A percentile compares a stretch with the other conserved stretches of the same genome.
phyloP scores from a whole-genome alignment of 1,140 invertebrate species.

The Latrodectus geometricus region DNA sequence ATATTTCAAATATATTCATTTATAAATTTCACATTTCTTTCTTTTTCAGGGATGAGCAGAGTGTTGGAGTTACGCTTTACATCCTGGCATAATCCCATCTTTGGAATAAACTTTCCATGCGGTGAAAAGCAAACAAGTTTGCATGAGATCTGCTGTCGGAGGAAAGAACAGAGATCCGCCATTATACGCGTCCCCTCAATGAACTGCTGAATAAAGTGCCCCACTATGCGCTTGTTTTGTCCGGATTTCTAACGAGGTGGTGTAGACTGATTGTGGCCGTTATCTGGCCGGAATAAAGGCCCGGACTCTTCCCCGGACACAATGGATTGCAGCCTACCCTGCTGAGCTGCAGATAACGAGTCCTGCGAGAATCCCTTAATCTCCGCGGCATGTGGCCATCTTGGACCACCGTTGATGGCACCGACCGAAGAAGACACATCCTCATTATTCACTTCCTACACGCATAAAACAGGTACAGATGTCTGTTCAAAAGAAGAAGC shows the following conservation, averaged over 20 bases:
- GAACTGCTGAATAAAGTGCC: not conserved
- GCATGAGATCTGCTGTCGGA: too few relatives aligned
- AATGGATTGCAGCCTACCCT: conserved; percentile 24
- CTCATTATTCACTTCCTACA: too few relatives aligned
- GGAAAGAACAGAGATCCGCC: too few relatives aligned
- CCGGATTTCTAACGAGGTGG: conserved; percentile 19
- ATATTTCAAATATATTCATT: too few relatives aligned
- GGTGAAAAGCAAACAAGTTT: too few relatives aligned
- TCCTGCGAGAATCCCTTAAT: not conserved
- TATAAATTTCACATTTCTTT: too few relatives aligned
- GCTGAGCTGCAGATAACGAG: conserved; percentile 49
- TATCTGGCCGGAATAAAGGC: conserved; percentile 35
- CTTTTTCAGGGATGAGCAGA: too few relatives aligned
- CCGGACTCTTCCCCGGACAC: conserved; percentile 29
- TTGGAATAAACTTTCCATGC: too few relatives aligned
- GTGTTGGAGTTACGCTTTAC: too few relatives aligned
- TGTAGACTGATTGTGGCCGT: conserved; percentile 40
- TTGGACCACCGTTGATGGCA: not conserved
- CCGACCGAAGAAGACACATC: not conserved
- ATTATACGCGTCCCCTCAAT: not conserved
- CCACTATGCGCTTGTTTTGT: not conserved
- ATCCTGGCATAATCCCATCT: too few relatives aligned
- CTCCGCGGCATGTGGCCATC: not conserved
- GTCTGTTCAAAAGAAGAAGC: too few relatives aligned
- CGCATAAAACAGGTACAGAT: too few relatives aligned